Base-by-base conservation (phyloP, 2,113 vertebrate genomes). In the Lepus timidus region DNA sequence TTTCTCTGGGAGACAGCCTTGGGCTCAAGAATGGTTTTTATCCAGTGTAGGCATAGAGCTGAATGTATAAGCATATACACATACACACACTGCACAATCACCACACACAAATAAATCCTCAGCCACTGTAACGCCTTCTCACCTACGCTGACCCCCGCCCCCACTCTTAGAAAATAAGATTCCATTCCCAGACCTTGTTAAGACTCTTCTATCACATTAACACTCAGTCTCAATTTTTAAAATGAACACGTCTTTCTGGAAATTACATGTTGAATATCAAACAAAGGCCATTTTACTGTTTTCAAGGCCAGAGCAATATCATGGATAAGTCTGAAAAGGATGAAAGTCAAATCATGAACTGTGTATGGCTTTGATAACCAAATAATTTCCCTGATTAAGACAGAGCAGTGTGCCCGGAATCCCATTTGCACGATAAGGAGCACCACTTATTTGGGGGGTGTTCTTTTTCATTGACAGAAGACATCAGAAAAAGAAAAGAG, bases 351-450 rank as follows among this genome's bases (percentile, higher is more conserved):
- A 96, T 88, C 39, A 76, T 85, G 84, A 95, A 93, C 80, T 91
- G 88, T 91, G 84, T 95, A 82, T 68, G 51, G 89, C 67, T 91
- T 96, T 96, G 93, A 97, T 93, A 95, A 94, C 91, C 80, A 96
- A 97, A 94, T 95, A 94, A 94, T 94, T 95, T 96, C 89, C 94
- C 86, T 88, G 86, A 95, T 95, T 95, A 96, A 85, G 85, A 87
- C 80, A 71, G 82, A 93, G 82, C 95, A 62, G 25, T 76, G 13
- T 0, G 0, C 80, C 83, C 89, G 86, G 75, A 95, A 96, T 96
- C 93, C 96, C 71, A 95, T 81, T 89, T 85, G 68, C 55, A 71
- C 1, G 1, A 93, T 89, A 92, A 96, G 71, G 12, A 89, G 13
- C 22, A 55, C 36, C 75, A 86, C 62, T 93, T 84, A 67, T 94